Conservation (phyloP, 1,140 invertebrate species). For the Thaumetopoea pityocampa region DNA sequence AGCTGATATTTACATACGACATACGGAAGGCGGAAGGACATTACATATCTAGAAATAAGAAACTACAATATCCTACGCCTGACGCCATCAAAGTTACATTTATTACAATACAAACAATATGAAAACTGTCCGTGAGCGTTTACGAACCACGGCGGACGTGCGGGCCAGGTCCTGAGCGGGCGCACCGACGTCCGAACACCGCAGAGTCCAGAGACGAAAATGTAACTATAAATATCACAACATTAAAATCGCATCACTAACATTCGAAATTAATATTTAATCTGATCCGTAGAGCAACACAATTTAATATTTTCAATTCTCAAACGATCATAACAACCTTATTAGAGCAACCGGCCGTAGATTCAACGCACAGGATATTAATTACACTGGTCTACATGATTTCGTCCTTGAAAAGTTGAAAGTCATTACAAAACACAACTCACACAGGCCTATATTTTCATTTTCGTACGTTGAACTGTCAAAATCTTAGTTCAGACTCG, state of each 20-base stretch:
- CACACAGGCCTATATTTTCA: no score
- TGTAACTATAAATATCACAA: constrained; percentile 11
- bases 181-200: constrained; percentile 10
- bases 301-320: no score
- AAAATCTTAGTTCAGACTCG: no score
- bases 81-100: constrained; percentile 1
- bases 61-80: constrained; percentile 7
- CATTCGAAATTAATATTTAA: no score
- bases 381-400: no score
- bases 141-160: constrained; percentile 8
- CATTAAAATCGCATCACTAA: constrained; percentile 7
- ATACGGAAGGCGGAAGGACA: constrained; percentile 49
- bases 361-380: no score
- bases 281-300: no score
- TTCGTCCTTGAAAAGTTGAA: no score
- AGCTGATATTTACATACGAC: constrained; percentile 63
- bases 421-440: no score
- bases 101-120: constrained; percentile 9
- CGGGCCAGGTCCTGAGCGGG: constrained; percentile 16
- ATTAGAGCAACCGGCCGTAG: no score
- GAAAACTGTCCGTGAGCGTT: constrained; percentile 12
- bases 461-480: no score
- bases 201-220: constrained; percentile 12
- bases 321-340: no score
- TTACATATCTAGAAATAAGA: constrained; percentile 28